A percentile compares a stretch with the other conserved stretches of the same genome.
These are phyloP conservation scores for Neolamprologus sp. DNA, from an alignment of 2,113 vertebrate genomes.

Conservation along the genomic window DNA sequence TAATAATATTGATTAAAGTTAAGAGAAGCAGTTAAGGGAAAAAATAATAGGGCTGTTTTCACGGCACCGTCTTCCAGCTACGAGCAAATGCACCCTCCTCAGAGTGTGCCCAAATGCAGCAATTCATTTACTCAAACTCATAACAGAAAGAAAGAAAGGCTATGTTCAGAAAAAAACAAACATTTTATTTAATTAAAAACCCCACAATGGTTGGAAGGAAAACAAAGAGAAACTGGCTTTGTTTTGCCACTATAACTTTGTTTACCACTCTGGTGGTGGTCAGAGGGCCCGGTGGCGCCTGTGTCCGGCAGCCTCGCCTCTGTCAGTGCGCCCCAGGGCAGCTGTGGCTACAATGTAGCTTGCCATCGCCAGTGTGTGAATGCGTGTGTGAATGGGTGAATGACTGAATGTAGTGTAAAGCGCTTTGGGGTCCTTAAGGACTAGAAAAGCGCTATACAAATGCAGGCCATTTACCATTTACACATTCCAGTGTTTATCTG, in stretches of 20 bases:
- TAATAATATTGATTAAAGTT: neutral
- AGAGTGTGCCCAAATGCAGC: neutral
- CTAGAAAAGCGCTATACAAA: too few species aligned
- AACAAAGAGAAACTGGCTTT: neutral
- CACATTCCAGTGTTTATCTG: neutral
- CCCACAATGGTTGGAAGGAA: neutral
- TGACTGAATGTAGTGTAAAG: too few species aligned
- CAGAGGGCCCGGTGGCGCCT: too few species aligned
- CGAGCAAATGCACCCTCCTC: neutral
- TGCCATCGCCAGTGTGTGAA: too few species aligned
- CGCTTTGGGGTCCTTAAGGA: too few species aligned
- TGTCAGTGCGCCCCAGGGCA: too few species aligned
- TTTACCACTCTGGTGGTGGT: neutral
- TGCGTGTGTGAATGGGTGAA: too few species aligned
- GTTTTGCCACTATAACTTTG: neutral
- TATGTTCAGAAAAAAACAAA: accelerated
- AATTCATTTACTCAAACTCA: neutral
- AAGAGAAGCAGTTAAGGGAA: neutral
- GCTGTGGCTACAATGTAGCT: too few species aligned
- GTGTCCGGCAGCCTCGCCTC: too few species aligned
- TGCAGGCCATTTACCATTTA: neutral
- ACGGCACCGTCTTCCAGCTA: neutral
- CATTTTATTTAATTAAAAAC: neutral
- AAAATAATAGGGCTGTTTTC: neutral
- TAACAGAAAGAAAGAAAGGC: neutral